Percentiles rank a stretch among this genome's conserved stretches.
Conservation (phyloP, 2,113 vertebrate genomes). For the Mionectes macconnelli region DNA sequence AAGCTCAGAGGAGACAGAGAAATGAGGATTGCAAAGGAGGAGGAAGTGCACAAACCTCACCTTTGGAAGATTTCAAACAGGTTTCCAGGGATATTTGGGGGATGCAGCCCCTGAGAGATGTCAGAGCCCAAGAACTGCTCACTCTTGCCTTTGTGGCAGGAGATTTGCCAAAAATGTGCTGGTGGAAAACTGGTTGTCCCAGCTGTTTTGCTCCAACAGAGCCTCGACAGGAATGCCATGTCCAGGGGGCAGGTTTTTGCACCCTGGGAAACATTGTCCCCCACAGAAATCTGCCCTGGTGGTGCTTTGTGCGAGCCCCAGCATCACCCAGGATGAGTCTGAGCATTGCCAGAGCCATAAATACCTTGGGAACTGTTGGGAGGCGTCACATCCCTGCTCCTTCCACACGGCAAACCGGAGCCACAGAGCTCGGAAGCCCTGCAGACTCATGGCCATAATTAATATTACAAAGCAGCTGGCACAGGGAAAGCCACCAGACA, state of each 20-base stretch:
- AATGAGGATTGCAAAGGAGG: not conserved
- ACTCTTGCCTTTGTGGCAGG: not conserved
- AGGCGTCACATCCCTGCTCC: not conserved
- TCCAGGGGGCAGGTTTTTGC: not conserved
- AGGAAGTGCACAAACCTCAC: not conserved
- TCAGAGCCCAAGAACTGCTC: not conserved
- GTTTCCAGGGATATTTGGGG: not conserved
- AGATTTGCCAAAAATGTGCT: not conserved
- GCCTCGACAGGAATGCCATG: not conserved
- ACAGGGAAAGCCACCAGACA: not conserved
- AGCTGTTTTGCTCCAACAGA: not conserved
- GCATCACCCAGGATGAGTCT: not conserved
- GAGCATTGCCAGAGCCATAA: not conserved
- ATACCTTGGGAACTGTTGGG: fast-evolving
- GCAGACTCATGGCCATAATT: not conserved
- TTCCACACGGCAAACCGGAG: not conserved
- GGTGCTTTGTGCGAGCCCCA: not conserved
- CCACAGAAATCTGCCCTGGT: not conserved
- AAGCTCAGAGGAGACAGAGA: not conserved
- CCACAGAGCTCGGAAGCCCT: not conserved
- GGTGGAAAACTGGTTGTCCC: not conserved
- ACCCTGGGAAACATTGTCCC: fast-evolving
- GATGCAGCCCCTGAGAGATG: not conserved
- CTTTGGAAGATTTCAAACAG: not conserved
- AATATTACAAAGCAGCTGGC: not conserved